phyloP scores from a whole-genome alignment of 1,140 invertebrate genomes.

The Drosophila pectinifera region DNA sequence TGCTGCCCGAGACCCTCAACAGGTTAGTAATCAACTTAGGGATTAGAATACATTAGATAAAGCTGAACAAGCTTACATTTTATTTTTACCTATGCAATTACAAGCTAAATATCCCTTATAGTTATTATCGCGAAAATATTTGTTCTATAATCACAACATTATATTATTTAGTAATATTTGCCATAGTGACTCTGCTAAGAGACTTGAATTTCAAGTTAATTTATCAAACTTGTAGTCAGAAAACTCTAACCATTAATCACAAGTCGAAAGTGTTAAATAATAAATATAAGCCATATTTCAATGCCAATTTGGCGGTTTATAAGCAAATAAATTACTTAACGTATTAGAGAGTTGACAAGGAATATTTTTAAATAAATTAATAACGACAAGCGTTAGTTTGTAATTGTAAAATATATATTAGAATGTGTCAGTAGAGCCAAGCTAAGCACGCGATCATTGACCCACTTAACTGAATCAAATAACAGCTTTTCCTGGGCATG shows the following conservation, averaged over 20 bases:
- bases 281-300: neutral
- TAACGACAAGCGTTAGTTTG: neutral
- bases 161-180: no score
- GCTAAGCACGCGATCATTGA: no score
- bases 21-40: conserved; percentile 56
- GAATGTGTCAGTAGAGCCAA: no score
- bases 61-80: no score
- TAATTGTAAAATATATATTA: neutral
- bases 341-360: neutral
- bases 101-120: no score
- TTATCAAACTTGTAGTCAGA: neutral
- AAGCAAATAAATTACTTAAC: neutral
- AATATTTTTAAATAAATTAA: neutral
- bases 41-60: no score
- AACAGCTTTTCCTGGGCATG: neutral
- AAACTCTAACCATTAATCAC: neutral
- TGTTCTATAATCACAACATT: no score
- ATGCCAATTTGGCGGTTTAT: neutral
- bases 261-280: neutral
- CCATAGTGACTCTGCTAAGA: neutral
- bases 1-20: conserved; percentile 88
- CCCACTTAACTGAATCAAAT: neutral
- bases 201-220: neutral
- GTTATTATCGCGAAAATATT: no score
- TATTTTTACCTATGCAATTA: no score